A percentile compares a stretch with the other conserved stretches of the same genome.
Conservation (phyloP, 2,888 invertebrate genomes). For the Epicampocera succincta region DNA sequence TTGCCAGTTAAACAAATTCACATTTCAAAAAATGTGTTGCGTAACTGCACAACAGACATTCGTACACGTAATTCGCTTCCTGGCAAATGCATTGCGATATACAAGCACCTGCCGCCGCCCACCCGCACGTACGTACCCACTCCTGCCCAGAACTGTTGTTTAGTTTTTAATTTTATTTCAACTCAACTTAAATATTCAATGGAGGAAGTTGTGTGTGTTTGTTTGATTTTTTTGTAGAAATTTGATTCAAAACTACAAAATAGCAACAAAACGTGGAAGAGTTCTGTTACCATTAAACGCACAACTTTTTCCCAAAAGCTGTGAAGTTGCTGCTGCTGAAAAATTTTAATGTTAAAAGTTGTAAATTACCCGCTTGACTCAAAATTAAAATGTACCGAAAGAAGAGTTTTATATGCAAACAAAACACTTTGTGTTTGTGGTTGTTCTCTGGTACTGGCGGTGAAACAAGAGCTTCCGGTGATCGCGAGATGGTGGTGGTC, state of each 20-base stretch:
- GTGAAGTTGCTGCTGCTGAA: slow-evolving; percentile 54
- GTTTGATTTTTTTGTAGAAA: slow-evolving; percentile 6
- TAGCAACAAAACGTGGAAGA: slow-evolving; percentile 17
- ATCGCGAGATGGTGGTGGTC: neutral
- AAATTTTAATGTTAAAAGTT: slow-evolving; percentile 61
- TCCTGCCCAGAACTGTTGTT: slow-evolving; percentile 34
- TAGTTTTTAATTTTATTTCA: slow-evolving; percentile 57
- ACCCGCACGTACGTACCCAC: too few species aligned
- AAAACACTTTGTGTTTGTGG: slow-evolving; percentile 51
- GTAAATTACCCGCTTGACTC: slow-evolving; percentile 69
- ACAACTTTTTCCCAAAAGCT: slow-evolving; percentile 36
- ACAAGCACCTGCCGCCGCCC: slow-evolving; percentile 1
- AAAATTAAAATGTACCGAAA: slow-evolving; percentile 63
- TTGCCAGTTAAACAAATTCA: slow-evolving; percentile 56
- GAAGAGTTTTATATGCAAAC: slow-evolving; percentile 40
- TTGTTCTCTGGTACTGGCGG: slow-evolving; percentile 13
- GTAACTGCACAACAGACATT: slow-evolving; percentile 6
- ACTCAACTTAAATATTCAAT: slow-evolving; percentile 54
- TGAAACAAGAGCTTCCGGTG: slow-evolving; percentile 4
- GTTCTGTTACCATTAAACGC: slow-evolving; percentile 39
- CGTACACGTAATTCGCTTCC: neutral
- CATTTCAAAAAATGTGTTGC: slow-evolving; percentile 47
- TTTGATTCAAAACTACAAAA: slow-evolving; percentile 36
- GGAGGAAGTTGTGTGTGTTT: slow-evolving; percentile 26
- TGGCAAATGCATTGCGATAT: neutral